phyloP scores from a whole-genome alignment of 1,140 invertebrate genomes.

The Oscheius sp. region DNA sequence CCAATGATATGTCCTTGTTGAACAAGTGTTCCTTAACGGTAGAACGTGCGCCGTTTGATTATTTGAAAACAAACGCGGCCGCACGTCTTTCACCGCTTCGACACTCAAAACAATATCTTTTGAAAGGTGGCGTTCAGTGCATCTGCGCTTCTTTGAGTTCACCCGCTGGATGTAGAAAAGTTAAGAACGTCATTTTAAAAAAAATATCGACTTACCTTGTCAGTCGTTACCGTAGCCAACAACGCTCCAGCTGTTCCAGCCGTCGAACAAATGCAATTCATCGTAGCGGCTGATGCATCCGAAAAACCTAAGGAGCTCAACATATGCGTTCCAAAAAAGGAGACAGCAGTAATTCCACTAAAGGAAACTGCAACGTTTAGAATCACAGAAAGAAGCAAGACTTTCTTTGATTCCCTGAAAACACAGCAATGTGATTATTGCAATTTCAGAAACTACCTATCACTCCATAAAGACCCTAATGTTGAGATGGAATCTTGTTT shows the following conservation, averaged over 20 bases:
- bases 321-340: conserved; percentile 39
- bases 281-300: conserved; percentile 15
- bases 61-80: too few species aligned
- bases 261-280: conserved; percentile 33
- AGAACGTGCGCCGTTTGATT: too few species aligned
- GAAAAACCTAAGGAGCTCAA: conserved; percentile 28
- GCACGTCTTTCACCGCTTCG: too few species aligned
- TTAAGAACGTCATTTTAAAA: too few species aligned
- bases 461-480: too few species aligned
- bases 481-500: too few species aligned
- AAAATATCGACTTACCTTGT: conserved; percentile 19
- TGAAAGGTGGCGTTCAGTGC: not conserved
- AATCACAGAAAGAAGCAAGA: conserved; percentile 12
- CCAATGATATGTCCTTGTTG: too few species aligned
- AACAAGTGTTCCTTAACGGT: too few species aligned
- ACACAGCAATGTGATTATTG: not conserved
- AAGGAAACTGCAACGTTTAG: conserved; percentile 29
- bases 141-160: not conserved
- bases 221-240: conserved; percentile 22
- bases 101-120: not conserved
- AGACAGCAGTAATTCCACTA: conserved; percentile 33
- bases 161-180: not conserved
- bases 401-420: conserved; percentile 4
- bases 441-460: too few species aligned
- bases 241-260: conserved; percentile 35